Percentiles rank a stretch among this genome's conserved stretches.
phyloP scores from a whole-genome alignment of 1,140 invertebrate species.

The Caenorhabditis remanei region DNA sequence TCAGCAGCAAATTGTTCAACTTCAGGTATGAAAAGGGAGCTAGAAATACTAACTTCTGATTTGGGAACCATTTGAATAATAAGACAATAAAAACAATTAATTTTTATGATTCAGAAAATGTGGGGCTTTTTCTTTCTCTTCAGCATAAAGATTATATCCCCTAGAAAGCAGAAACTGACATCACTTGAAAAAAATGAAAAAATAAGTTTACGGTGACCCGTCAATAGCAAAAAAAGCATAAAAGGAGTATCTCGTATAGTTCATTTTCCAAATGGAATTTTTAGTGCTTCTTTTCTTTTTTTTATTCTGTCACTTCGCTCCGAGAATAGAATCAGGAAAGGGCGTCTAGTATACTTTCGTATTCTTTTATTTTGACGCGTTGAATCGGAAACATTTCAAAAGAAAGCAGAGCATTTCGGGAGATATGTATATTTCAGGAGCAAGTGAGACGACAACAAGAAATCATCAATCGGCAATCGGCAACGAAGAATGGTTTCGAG shows the following conservation, averaged over 20 bases:
- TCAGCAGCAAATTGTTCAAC: slow-evolving; percentile 62
- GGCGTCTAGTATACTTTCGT: not conserved
- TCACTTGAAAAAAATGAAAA: no score
- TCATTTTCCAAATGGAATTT: slow-evolving; percentile 39
- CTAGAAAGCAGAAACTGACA: no score
- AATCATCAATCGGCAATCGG: slow-evolving; percentile 46
- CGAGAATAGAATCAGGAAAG: slow-evolving; percentile 31
- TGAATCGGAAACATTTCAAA: slow-evolving; percentile 1
- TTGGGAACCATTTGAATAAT: not conserved
- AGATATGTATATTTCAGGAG: slow-evolving; percentile 43
- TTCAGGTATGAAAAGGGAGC: slow-evolving; percentile 47
- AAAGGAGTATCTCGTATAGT: not conserved
- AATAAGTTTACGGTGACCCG: not conserved
- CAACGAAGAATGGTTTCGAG: slow-evolving; percentile 55
- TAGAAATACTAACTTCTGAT: not conserved
- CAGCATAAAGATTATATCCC: no score
- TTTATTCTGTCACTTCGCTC: not conserved
- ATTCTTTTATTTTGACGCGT: not conserved
- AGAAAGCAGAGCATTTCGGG: not conserved
- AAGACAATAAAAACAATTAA: not conserved
- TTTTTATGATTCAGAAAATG: not conserved
- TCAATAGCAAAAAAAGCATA: not conserved
- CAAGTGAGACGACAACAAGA: slow-evolving; percentile 61
- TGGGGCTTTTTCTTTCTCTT: no score
- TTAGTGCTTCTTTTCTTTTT: slow-evolving; percentile 20